A percentile compares a stretch with the other conserved stretches of the same genome.
These are phyloP conservation scores for Alosa alosa DNA, from an alignment of 2,113 vertebrate genomes.

Conservation along the genomic window DNA sequence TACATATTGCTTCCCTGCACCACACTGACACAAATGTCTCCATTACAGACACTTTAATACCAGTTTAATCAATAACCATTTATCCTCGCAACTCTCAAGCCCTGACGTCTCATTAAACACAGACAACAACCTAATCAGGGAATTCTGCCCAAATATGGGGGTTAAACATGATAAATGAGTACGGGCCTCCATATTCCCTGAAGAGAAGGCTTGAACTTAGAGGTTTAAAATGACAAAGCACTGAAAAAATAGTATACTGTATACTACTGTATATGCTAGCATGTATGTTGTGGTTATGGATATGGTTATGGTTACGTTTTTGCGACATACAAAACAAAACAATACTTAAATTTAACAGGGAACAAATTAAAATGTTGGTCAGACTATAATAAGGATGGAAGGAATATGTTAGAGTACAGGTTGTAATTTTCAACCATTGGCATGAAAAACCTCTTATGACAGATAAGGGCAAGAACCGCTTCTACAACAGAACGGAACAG, in stretches of 20 bases:
- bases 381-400: too few species aligned
- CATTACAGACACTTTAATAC: constrained; percentile 27
- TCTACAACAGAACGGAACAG: neutral
- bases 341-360: too few species aligned
- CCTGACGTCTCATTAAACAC: constrained; percentile 55
- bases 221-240: neutral
- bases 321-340: too few species aligned
- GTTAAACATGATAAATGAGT: constrained; percentile 59
- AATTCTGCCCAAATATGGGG: constrained; percentile 49
- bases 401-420: neutral
- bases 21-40: constrained; percentile 25
- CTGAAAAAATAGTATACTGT: neutral
- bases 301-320: too few species aligned
- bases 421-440: neutral
- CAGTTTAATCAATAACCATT: constrained; percentile 44
- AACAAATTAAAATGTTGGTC: too few species aligned
- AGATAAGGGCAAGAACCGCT: neutral
- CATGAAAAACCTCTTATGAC: neutral
- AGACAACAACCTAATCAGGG: constrained; percentile 52
- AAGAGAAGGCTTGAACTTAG: neutral
- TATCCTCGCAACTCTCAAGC: constrained; percentile 43
- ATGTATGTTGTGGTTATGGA: too few species aligned
- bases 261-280: neutral
- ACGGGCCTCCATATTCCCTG: neutral
- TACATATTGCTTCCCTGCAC: constrained; percentile 5